A percentile compares a stretch with the other conserved stretches of the same genome.
These are phyloP conservation scores for Trissolcus japonicus DNA, from an alignment of 2,888 invertebrate species.

Conservation along the genomic window DNA sequence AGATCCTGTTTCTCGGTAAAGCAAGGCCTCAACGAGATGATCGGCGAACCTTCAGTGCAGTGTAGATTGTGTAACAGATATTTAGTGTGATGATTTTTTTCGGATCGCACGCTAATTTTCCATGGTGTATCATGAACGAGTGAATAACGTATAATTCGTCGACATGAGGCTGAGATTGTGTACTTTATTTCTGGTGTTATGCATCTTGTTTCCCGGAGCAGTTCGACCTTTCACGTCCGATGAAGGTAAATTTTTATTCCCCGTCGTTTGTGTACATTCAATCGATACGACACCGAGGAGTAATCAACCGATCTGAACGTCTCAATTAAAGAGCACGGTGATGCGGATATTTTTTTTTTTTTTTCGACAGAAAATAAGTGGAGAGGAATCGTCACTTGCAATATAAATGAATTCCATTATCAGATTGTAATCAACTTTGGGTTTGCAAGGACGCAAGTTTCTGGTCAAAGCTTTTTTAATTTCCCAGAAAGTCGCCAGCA, in stretches of 20 bases:
- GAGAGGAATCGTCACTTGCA: slow-evolving; percentile 1
- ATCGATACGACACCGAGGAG: slow-evolving; percentile 10
- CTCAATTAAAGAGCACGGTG: slow-evolving; percentile 1
- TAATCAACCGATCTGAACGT: slow-evolving; percentile 1
- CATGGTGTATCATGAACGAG: slow-evolving; percentile 69
- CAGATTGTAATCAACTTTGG: slow-evolving; percentile 25
- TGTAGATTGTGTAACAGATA: slow-evolving; percentile 46
- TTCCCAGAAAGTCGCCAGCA: slow-evolving; percentile 38
- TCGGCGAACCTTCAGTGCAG: slow-evolving; percentile 33
- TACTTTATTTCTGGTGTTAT: slow-evolving; percentile 69
- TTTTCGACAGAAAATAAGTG: background rate
- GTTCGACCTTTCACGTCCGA: slow-evolving; percentile 70
- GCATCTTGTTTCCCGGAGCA: slow-evolving; percentile 67
- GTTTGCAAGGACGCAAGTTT: slow-evolving; percentile 14
- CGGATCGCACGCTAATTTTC: slow-evolving; percentile 47
- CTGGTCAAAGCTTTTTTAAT: slow-evolving; percentile 28
- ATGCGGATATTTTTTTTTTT: background rate
- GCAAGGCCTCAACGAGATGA: slow-evolving; percentile 29
- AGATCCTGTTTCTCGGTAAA: slow-evolving; percentile 52
- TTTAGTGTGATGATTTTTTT: slow-evolving; percentile 53
- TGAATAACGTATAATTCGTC: slow-evolving; percentile 66
- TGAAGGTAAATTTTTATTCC: slow-evolving; percentile 66
- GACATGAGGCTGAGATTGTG: slow-evolving; percentile 74
- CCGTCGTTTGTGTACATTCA: slow-evolving; percentile 1
- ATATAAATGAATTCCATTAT: slow-evolving; percentile 22